A percentile compares a stretch with the other conserved stretches of the same genome.
Evolutionary conservation across 2,888 invertebrate genomes (phyloP).

Genomic region (Pristionchus arcanus): DNA sequence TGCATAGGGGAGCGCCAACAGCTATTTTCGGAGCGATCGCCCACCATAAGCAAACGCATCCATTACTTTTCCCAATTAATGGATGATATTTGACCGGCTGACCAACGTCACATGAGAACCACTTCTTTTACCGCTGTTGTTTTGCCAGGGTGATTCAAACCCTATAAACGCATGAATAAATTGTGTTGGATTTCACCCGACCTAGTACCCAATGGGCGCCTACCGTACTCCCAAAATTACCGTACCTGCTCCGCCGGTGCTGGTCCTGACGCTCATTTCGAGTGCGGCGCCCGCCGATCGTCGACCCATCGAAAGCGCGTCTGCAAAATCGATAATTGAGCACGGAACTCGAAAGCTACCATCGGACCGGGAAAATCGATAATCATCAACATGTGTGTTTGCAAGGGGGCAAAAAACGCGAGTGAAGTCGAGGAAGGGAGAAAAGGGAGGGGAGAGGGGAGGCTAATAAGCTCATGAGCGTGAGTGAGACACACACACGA

Average conservation of each 20-base stretch:
- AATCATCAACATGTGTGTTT: neutral
- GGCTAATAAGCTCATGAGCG: slow-evolving; percentile 27
- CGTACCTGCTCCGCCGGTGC: slow-evolving; percentile 24
- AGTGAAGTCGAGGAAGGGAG: neutral
- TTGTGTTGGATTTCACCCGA: too few relatives aligned
- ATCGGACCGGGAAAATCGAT: slow-evolving; percentile 19
- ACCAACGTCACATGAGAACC: too few relatives aligned
- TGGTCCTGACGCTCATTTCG: slow-evolving; percentile 36
- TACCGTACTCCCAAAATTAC: neutral
- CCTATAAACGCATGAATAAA: too few relatives aligned
- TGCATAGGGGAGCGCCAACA: neutral
- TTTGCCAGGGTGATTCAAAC: too few relatives aligned
- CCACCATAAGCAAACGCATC: too few relatives aligned
- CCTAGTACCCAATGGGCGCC: too few relatives aligned
- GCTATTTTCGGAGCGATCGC: neutral
- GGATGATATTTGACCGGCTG: too few relatives aligned
- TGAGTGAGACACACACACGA: neutral
- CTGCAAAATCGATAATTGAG: slow-evolving; percentile 30
- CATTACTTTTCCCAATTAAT: too few relatives aligned
- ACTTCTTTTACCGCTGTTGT: too few relatives aligned
- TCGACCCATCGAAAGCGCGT: slow-evolving; percentile 41
- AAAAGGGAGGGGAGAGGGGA: neutral
- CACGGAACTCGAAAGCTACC: neutral
- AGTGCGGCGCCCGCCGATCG: slow-evolving; percentile 52
- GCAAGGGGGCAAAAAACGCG: neutral